These are phyloP conservation scores for Steromphala cineraria DNA, from an alignment of 2,888 invertebrate genomes.

Conservation along the genomic window DNA sequence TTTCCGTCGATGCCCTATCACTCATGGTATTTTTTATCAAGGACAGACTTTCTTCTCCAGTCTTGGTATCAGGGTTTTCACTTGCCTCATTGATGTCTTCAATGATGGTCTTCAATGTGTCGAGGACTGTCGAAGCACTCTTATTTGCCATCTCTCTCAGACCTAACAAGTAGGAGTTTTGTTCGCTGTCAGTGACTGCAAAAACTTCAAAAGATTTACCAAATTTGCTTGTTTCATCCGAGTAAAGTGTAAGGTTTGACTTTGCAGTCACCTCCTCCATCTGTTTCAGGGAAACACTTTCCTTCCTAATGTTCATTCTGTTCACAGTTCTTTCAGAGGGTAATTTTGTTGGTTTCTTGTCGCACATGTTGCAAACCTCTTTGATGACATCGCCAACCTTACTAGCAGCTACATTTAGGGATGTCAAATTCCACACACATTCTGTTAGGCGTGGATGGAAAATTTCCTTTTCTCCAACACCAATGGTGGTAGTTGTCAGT, in stretches of 20 bases:
- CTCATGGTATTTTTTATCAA: constrained; percentile 42
- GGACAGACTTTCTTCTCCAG: constrained; percentile 19
- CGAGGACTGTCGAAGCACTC: constrained; percentile 27
- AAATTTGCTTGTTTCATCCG: constrained; percentile 45
- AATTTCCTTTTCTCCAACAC: not conserved
- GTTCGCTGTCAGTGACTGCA: constrained; percentile 30
- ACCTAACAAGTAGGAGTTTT: constrained; percentile 30
- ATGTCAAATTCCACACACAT: constrained; percentile 39
- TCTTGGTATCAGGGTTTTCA: not conserved
- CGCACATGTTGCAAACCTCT: no score
- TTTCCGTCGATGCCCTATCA: constrained; percentile 40
- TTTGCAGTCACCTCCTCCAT: constrained; percentile 19
- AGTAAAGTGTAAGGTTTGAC: constrained; percentile 34
- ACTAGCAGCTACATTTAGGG: constrained; percentile 36
- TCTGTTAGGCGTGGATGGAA: not conserved
- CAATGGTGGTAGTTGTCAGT: no score
- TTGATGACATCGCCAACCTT: constrained; percentile 37
- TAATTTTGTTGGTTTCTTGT: constrained; percentile 25
- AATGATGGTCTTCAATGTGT: constrained; percentile 29
- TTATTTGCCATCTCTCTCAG: constrained; percentile 14
- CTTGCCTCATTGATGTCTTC: not conserved
- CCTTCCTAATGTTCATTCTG: constrained; percentile 34
- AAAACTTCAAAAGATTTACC: constrained; percentile 34
- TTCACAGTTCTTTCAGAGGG: constrained; percentile 37
- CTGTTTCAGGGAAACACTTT: constrained; percentile 32